phyloP scores from a whole-genome alignment of 2,888 invertebrate genomes.

The Ephialtes manifestator region DNA sequence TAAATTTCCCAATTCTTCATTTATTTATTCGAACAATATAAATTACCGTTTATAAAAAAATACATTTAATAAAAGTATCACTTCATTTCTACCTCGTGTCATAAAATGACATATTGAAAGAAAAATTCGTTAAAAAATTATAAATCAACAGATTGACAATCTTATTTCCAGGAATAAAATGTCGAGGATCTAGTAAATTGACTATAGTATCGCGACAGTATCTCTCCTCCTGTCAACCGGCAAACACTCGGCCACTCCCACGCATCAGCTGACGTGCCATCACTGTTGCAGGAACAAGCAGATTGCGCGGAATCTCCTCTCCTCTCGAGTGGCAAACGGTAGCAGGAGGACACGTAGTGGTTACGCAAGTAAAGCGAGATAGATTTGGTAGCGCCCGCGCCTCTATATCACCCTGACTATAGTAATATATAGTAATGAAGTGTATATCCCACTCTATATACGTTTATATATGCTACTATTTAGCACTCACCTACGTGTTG shows the following conservation, averaged over 20 bases:
- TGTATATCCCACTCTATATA: background rate
- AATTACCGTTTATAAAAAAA: too few relatives aligned
- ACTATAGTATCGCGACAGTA: background rate
- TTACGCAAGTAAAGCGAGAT: constrained; percentile 25
- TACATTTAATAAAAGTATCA: too few relatives aligned
- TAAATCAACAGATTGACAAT: background rate
- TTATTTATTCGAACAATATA: too few relatives aligned
- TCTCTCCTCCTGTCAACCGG: constrained; percentile 74
- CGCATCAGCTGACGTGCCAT: constrained; percentile 76
- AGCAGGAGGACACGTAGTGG: constrained; percentile 24
- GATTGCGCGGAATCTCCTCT: constrained; percentile 31
- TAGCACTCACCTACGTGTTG: constrained; percentile 55
- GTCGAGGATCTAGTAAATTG: background rate
- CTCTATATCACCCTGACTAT: constrained; percentile 9
- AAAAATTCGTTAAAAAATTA: background rate
- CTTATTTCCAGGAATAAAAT: background rate
- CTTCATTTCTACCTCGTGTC: too few relatives aligned
- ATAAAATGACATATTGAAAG: background rate
- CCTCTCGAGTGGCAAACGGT: background rate
- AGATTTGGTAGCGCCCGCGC: constrained; percentile 36
- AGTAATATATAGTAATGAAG: too few relatives aligned
- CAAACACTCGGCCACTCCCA: constrained; percentile 77
- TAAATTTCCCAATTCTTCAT: too few relatives aligned
- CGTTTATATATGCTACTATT: constrained; percentile 9
- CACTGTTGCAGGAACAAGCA: background rate